Conservation (phyloP, 2,888 invertebrate genomes). For the Sinhomidia bicolor region DNA sequence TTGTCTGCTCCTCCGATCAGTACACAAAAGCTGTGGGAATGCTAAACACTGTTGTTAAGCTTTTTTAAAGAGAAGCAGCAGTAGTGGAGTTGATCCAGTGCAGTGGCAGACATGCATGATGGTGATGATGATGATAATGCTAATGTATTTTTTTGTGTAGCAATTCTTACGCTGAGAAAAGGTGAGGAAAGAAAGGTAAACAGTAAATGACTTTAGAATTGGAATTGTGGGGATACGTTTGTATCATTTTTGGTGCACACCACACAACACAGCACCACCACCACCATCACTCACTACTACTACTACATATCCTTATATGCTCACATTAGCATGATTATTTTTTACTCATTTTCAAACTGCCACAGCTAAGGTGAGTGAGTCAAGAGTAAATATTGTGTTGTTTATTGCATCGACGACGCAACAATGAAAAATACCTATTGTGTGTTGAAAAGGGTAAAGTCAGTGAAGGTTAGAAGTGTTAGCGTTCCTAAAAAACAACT, state of each 20-base stretch:
- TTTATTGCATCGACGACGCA: too few relatives aligned
- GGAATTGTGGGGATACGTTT: background rate
- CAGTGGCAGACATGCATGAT: background rate
- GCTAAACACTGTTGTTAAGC: background rate
- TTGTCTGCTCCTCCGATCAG: background rate
- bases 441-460: too few relatives aligned
- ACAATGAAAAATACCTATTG: too few relatives aligned
- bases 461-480: too few relatives aligned
- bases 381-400: too few relatives aligned
- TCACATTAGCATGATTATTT: too few relatives aligned
- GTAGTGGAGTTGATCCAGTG: background rate
- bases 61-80: too few relatives aligned
- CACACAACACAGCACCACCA: too few relatives aligned
- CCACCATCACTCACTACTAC: background rate
- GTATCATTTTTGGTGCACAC: too few relatives aligned
- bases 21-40: background rate
- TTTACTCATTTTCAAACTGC: background rate
- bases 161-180: conserved; percentile 10
- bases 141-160: background rate
- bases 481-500: too few relatives aligned
- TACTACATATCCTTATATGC: too few relatives aligned
- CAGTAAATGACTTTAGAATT: background rate
- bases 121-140: background rate
- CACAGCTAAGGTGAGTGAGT: too few relatives aligned
- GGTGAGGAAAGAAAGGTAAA: conserved; percentile 26